Evolutionary conservation across 1,140 invertebrate species (phyloP), one percentile per base, ranked within the genome.

Genomic region (Lordiphosa clarofinis): DNA sequence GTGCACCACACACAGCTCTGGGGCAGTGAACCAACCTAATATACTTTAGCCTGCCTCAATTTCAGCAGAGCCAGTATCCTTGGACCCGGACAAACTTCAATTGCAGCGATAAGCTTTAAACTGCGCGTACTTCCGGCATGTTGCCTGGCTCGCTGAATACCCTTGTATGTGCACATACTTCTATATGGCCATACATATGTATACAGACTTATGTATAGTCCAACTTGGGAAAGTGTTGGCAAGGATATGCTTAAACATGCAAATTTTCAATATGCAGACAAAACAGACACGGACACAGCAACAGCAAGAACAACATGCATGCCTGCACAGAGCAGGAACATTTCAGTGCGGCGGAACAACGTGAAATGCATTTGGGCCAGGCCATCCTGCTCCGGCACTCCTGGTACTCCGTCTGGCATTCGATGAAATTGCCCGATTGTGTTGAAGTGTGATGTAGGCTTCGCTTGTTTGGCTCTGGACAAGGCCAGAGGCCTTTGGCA

Each of bases 361-460:
- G 74, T 73, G 62, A 72, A 82, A 71, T 86, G 78, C 78, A 86
- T 78, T 84, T 78, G 78, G 79, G 55, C 47, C 56, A 9, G 38
- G 58, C 42, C 50, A 52, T 47, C 42, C 56, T 36, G 13, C 33
- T 48, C 28, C 31, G 12, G n/a, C 35, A 8, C 44, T 31, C 58
- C 10, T 9, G 42, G 9, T 56, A 47, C 28, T 13, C 54, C 39
- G 19, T 12, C 48, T 58, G 59, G 69, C 61, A 74, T 67, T 68
- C 73, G 76, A 78, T 84, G 84, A 82, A 87, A 84, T 78, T 70
- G 84, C 78, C 76, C 64, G 82, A 87, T 87, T 87, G 82, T 87
- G 82, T 87, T 87, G 82, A 87, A 82, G 82, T 87, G 82, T 87
- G 82, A 87, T 87, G 76, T 87, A 82, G 82, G 82, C 82, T 78